Evolutionary conservation across 2,797 vertebrate genomes (phyloP).

Genomic region (Myotis daubentonii): DNA sequence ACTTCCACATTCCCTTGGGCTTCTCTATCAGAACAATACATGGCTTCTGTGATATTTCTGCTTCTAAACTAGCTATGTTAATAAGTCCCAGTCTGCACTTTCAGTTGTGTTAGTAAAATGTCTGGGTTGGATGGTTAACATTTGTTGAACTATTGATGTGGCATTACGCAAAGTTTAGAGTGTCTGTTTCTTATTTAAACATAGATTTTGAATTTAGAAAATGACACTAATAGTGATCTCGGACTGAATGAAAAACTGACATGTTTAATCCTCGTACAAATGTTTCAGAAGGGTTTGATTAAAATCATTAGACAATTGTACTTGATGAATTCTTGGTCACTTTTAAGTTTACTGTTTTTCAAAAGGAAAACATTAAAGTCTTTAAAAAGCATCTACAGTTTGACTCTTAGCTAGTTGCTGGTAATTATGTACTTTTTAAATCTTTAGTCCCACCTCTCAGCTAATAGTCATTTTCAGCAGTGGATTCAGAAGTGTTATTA

Average conservation of each 20-base stretch:
- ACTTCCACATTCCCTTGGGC: background rate
- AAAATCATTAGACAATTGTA: background rate
- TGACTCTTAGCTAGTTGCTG: slow-evolving; percentile 19
- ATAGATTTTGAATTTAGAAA: slow-evolving; percentile 40
- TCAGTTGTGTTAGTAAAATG: slow-evolving; percentile 19
- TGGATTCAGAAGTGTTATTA: slow-evolving; percentile 47
- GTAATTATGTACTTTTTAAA: background rate
- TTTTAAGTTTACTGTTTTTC: slow-evolving; percentile 43
- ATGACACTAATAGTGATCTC: background rate
- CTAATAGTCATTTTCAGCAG: slow-evolving; percentile 63
- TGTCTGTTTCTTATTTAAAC: slow-evolving; percentile 54
- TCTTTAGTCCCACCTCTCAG: background rate
- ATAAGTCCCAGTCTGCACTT: slow-evolving; percentile 17
- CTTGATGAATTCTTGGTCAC: background rate
- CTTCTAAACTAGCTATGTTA: slow-evolving; percentile 25
- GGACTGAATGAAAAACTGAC: slow-evolving; percentile 21
- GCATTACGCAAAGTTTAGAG: slow-evolving; percentile 32
- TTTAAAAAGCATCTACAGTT: background rate
- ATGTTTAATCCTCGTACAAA: slow-evolving; percentile 7
- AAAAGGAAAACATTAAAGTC: slow-evolving; percentile 6
- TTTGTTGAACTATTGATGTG: slow-evolving; percentile 36
- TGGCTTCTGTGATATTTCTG: slow-evolving; percentile 23
- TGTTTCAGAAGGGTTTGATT: slow-evolving; percentile 5
- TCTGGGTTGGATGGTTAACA: slow-evolving; percentile 29
- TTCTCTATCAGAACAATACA: background rate